These are phyloP conservation scores for Strongylocentrotus purpuratus DNA, from an alignment of 35 echinoderm and acorn worm species.

Conservation along the genomic window DNA sequence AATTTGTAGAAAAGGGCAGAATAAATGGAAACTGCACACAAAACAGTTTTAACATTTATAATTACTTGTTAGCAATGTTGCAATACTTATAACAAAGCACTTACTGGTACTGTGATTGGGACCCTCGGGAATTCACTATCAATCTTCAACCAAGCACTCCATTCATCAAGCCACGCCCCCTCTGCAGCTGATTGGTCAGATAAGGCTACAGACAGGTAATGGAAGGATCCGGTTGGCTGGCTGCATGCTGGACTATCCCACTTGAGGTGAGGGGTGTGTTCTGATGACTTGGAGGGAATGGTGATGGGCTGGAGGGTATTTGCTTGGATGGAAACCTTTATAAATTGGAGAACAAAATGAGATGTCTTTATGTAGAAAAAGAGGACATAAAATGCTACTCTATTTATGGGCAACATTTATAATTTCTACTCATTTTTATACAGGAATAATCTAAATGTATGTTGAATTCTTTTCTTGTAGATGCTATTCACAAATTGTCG, in stretches of 20 bases:
- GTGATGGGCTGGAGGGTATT: not conserved
- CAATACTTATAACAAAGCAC: not conserved
- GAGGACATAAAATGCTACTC: not conserved
- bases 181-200: conserved; percentile 41
- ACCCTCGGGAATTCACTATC: conserved; percentile 58
- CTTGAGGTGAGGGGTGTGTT: conserved; percentile 42
- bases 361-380: not conserved
- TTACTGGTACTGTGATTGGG: conserved; percentile 70
- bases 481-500: too few relatives aligned
- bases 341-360: not conserved
- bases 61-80: too few relatives aligned
- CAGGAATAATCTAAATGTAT: too few relatives aligned
- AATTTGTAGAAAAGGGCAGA: too few relatives aligned
- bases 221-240: conserved; percentile 45
- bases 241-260: conserved; percentile 18
- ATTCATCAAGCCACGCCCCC: conserved; percentile 42
- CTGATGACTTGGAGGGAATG: conserved; percentile 45
- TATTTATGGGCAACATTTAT: too few relatives aligned
- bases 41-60: too few relatives aligned
- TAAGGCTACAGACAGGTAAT: conserved; percentile 55
- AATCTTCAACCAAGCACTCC: conserved; percentile 78
- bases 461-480: too few relatives aligned
- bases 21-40: too few relatives aligned
- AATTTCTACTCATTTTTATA: too few relatives aligned
- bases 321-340: not conserved